A percentile compares a stretch with the other conserved stretches of the same genome.
phyloP scores from a whole-genome alignment of 1,140 invertebrate genomes.

The Geopemphigus sp. region DNA sequence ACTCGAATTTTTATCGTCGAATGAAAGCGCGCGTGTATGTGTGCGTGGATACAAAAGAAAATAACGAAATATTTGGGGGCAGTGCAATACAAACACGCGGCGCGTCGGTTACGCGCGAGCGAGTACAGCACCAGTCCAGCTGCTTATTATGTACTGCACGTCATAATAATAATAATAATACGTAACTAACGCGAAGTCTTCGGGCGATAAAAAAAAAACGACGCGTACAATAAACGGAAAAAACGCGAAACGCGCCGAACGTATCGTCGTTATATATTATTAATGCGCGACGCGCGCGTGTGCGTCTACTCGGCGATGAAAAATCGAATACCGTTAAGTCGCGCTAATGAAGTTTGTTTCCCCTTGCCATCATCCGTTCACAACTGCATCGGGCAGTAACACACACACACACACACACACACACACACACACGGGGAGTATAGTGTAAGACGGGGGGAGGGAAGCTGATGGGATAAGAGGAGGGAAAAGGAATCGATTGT shows the following conservation, averaged over 20 bases:
- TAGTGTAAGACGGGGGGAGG: too few relatives aligned
- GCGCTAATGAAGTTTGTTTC: slow-evolving; percentile 40
- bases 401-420: too few relatives aligned
- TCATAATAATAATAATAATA: not conserved
- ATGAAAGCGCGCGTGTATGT: too few relatives aligned
- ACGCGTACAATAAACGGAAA: not conserved
- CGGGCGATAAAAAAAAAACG: not conserved
- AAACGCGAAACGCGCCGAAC: not conserved
- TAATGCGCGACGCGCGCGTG: not conserved
- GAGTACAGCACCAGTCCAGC: too few relatives aligned
- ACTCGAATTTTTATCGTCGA: too few relatives aligned
- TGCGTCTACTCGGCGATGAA: slow-evolving; percentile 6
- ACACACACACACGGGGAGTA: too few relatives aligned
- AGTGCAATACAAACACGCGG: too few relatives aligned
- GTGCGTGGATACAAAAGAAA: too few relatives aligned
- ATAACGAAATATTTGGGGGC: too few relatives aligned
- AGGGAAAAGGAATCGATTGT: slow-evolving; percentile 24
- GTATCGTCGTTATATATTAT: not conserved
- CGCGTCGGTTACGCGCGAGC: too few relatives aligned
- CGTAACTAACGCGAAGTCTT: not conserved
- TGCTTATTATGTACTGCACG: not conserved
- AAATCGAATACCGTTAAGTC: slow-evolving; percentile 37
- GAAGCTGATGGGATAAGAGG: too few relatives aligned
- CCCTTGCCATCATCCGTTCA: not conserved
- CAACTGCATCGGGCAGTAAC: too few relatives aligned